Base-by-base conservation (phyloP, 37 sponge, comb jelly and placozoan species). In the Theonella swinhoei region DNA sequence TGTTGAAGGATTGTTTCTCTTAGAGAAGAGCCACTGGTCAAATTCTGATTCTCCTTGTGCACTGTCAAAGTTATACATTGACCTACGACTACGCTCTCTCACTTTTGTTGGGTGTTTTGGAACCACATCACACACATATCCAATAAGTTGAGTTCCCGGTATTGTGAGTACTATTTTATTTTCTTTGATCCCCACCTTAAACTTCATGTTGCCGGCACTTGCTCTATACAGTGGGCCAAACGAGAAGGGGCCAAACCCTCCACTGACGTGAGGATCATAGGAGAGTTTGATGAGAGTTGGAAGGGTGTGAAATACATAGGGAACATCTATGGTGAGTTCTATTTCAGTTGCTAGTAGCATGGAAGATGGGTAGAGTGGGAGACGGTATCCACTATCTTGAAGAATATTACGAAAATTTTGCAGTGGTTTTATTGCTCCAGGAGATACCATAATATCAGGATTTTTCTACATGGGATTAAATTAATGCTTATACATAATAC, bases 171-270 rank as follows among this genome's bases (percentile, higher is more conserved):
- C 33, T 39, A 77, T 36, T 20, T 35, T 31, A 23, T 60, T 62
- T 5, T 62, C 40, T 62, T 36, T 60, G 4, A 62, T 35, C 4
- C 47, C 78, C 22, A 77, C 78, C 1, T 33, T 14, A 33, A 77
- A 77, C 64, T 32, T 77, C 32, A 77, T 62, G 29, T 39, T 29
- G 1, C 63, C 62, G 0, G 26, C 47, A 24, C 39, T 47, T 2
- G 58, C 40, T 23, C 11, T 7, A 36, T 43, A 62, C 22, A 31
- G 39, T 14, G 22, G 42, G 11, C 78, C 78, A 77, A 77, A 33
- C 78, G 29, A 30, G 47, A 77, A 77, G 37, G 78, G 78, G 0
- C 78, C 78, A 33, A 62, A 77, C 1, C 78, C 78, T 62, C 78
- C 78, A 33, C 36, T 60, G 38, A 77, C n/a, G 62, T 60, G 24